Base-by-base conservation (phyloP, 2,113 vertebrate species). In the Hoplias malabaricus region DNA sequence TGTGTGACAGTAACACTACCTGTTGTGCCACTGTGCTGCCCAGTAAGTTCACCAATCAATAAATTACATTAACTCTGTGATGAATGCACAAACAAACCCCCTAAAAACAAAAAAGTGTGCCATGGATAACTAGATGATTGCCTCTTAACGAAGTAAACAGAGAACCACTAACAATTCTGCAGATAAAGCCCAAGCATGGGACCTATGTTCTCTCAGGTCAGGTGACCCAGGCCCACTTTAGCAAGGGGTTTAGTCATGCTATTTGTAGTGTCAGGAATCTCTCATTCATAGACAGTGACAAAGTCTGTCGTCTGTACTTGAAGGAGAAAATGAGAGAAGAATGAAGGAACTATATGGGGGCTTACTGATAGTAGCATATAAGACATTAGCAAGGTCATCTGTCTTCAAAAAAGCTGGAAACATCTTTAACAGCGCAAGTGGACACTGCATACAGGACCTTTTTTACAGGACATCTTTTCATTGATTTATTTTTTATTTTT, bases 211-310 rank as follows among this genome's bases (percentile, higher is more conserved):
- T 63, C 36, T 4, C 62, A 38, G 40, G 53, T 68, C 71, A 62
- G 19, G 42, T 67, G 59, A 69, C 25, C 12, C n/a, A 56, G n/a
- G 12, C 14, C 67, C 23, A 73, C 13, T 8, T 21, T 8, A 65
- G 23, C 57, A 74, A 70, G 61, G 74, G 85, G 70, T 86, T 76
- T 82, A 75, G 78, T 88, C 86, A 85, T 74, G 87, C 82, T 78
- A 82, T 73, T 80, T 80, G 79, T 82, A 78, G 23, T 86, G 81
- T 84, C 78, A 66, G 80, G 86, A 86, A 84, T 84, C 1, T 74
- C 27, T 71, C 54, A 69, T 69, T 63, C 59, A 62, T 2, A 29
- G 48, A 69, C 13, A 34, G 57, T 59, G 71, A 65, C 12, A 50
- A 33, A 82, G 66, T 10, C 34, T 21, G 43, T 54, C 53, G 69